These are phyloP conservation scores for Prionchulus punctatus DNA, from an alignment of 2,888 invertebrate species.

Conservation along the genomic window DNA sequence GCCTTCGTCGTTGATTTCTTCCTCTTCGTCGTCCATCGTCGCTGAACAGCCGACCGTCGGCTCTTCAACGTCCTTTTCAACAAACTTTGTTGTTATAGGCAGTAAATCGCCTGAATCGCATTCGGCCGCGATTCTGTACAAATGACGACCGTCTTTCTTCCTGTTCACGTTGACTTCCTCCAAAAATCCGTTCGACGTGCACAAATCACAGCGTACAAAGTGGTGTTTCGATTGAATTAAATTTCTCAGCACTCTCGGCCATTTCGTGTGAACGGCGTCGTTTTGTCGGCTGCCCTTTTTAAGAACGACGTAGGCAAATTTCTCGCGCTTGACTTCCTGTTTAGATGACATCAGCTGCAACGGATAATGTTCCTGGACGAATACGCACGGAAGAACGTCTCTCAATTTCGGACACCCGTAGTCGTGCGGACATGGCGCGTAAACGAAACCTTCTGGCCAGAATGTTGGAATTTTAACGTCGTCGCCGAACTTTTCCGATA, in stretches of 20 bases:
- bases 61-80: no score
- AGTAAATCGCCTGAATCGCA: not conserved
- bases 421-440: constrained; percentile 61
- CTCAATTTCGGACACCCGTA: constrained; percentile 54
- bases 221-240: not conserved
- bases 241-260: not conserved
- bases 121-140: not conserved
- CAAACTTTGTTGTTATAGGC: not conserved
- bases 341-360: constrained; percentile 35
- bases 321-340: constrained; percentile 40
- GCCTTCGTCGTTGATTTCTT: no score
- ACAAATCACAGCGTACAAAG: constrained; percentile 1
- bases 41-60: no score
- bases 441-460: constrained; percentile 22
- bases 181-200: not conserved
- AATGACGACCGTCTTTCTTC: not conserved
- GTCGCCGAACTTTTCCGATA: constrained; percentile 17
- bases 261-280: constrained; percentile 6
- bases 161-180: not conserved
- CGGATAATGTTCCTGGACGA: constrained; percentile 45
- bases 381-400: constrained; percentile 59
- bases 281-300: constrained; percentile 46
- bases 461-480: constrained; percentile 18
- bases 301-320: constrained; percentile 62
- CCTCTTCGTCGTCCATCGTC: no score